phyloP scores from a whole-genome alignment of 2,888 invertebrate species.

The Rhodophaea formosa region DNA sequence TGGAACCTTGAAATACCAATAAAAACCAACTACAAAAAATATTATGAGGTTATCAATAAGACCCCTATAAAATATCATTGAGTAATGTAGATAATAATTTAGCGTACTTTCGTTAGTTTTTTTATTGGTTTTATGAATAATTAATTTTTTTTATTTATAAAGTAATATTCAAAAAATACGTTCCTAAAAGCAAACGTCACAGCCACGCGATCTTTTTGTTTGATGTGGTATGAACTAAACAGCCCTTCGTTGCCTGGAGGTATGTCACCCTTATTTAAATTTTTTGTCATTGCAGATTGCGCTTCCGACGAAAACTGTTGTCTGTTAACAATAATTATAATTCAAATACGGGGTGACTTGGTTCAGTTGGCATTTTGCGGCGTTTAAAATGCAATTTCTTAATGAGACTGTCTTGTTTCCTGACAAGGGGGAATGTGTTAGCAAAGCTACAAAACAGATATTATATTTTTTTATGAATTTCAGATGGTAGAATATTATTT shows the following conservation, averaged over 20 bases:
- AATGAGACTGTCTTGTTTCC: background rate
- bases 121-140: too few relatives aligned
- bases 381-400: constrained; percentile 4
- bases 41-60: too few relatives aligned
- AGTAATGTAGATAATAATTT: too few relatives aligned
- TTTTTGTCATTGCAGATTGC: constrained; percentile 47
- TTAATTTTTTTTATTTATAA: too few relatives aligned
- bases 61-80: too few relatives aligned
- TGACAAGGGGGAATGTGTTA: background rate
- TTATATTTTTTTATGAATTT: background rate
- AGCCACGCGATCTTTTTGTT: background rate
- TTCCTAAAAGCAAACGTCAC: too few relatives aligned
- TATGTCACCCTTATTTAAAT: constrained; percentile 53
- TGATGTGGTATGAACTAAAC: constrained; percentile 51
- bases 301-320: constrained; percentile 33
- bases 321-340: constrained; percentile 35
- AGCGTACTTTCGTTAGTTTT: too few relatives aligned
- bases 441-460: background rate
- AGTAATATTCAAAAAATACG: too few relatives aligned
- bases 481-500: background rate
- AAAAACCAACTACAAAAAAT: too few relatives aligned
- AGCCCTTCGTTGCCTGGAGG: constrained; percentile 45
- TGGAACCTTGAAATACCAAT: too few relatives aligned
- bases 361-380: background rate
- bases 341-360: constrained; percentile 22